A percentile compares a stretch with the other conserved stretches of the same genome.
phyloP scores from a whole-genome alignment of 2,797 vertebrate species.

The Spinus olivaceus region DNA sequence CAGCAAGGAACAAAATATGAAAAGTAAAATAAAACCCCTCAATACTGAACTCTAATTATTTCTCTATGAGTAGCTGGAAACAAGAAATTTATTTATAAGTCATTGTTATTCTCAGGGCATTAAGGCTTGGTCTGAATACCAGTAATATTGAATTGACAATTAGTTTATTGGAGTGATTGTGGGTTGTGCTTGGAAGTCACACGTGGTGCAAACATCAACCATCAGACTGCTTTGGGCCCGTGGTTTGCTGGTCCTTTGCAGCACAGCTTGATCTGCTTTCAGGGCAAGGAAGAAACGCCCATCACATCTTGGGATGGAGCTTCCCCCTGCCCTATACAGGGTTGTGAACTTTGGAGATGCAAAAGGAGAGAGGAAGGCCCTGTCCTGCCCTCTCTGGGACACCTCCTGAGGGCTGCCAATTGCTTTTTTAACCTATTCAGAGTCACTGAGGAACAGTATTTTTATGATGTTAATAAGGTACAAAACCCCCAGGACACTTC shows the following conservation, averaged over 20 bases:
- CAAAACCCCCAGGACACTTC: neutral
- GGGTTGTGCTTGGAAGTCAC: neutral
- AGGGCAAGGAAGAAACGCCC: neutral
- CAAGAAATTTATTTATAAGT: neutral
- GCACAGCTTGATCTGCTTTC: neutral
- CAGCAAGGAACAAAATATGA: neutral
- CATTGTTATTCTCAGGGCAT: neutral
- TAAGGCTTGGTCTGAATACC: neutral
- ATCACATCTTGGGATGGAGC: rapidly evolving
- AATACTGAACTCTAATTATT: neutral
- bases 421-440: neutral
- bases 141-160: neutral
- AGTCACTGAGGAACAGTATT: neutral
- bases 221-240: neutral
- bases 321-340: neutral
- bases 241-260: neutral
- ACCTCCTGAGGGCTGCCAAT: too few relatives aligned
- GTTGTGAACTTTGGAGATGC: neutral
- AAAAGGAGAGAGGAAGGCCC: neutral
- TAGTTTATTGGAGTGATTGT: neutral
- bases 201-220: neutral
- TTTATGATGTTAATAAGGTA: neutral
- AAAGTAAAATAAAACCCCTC: neutral
- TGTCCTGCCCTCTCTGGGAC: neutral
- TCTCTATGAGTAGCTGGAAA: neutral